phyloP scores from a whole-genome alignment of 2,888 invertebrate genomes.

The Dicycla oo region DNA sequence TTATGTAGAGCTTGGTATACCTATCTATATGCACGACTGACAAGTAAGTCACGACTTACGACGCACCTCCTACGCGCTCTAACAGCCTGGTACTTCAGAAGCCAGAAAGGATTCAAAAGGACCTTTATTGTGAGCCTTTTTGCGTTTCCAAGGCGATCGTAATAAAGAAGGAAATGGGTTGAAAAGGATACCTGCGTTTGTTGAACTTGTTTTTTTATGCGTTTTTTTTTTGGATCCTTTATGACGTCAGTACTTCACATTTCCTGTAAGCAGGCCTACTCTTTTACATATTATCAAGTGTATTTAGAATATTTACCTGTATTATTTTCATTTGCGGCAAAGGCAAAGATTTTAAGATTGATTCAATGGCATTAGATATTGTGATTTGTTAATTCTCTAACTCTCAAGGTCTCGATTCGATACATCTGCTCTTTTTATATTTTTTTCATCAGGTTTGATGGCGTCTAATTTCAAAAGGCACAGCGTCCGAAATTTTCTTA shows the following conservation, averaged over 20 bases:
- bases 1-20: slow-evolving; percentile 83
- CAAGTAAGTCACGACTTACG: slow-evolving; percentile 82
- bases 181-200: slow-evolving; percentile 37
- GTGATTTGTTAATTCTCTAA: slow-evolving; percentile 28
- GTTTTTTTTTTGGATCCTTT: not conserved
- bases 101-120: slow-evolving; percentile 80
- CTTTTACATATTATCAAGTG: slow-evolving; percentile 1
- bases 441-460: slow-evolving; percentile 24
- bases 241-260: slow-evolving; percentile 5
- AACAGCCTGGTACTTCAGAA: slow-evolving; percentile 81
- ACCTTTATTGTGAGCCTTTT: slow-evolving; percentile 59
- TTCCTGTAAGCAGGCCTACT: not conserved
- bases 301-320: too few relatives aligned
- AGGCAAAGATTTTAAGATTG: slow-evolving; percentile 17
- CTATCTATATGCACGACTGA: slow-evolving; percentile 75
- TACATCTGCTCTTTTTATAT: slow-evolving; percentile 40
- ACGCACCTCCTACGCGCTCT: slow-evolving; percentile 74
- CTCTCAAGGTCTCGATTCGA: slow-evolving; percentile 43
- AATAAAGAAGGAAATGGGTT: slow-evolving; percentile 30
- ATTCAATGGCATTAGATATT: slow-evolving; percentile 23
- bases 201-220: slow-evolving; percentile 35
- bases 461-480: slow-evolving; percentile 18
- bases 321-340: slow-evolving; percentile 8
- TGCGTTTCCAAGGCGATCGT: slow-evolving; percentile 20
- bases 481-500: not conserved